Conservation (phyloP, 2,113 vertebrate genomes). For the Anoura caudifer region DNA sequence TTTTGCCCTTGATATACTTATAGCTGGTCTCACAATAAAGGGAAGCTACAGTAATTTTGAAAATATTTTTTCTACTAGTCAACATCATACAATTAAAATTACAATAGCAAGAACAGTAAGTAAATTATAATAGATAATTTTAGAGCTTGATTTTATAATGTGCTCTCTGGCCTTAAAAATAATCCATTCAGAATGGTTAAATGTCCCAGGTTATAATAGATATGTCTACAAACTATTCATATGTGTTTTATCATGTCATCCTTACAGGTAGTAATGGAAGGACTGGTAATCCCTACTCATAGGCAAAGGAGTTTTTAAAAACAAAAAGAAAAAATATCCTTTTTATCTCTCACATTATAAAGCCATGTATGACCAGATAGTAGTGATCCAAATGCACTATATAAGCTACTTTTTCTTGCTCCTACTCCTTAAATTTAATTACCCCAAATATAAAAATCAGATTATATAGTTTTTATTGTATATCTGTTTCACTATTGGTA, state of each 20-base stretch:
- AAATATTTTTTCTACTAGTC: neutral
- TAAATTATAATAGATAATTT: neutral
- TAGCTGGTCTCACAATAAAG: neutral
- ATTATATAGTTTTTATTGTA: neutral
- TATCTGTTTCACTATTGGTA: neutral
- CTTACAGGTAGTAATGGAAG: neutral
- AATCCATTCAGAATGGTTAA: neutral
- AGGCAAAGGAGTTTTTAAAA: neutral
- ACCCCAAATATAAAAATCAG: neutral
- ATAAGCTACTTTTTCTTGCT: neutral
- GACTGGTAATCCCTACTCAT: neutral
- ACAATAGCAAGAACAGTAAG: neutral
- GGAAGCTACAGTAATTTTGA: neutral
- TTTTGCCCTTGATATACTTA: neutral
- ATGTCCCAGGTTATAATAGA: neutral
- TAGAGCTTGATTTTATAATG: slow-evolving; percentile 5
- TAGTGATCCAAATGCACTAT: neutral
- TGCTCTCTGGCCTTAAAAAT: neutral
- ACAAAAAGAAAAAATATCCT: neutral
- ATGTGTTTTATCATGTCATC: neutral
- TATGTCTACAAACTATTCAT: neutral
- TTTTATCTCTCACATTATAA: neutral
- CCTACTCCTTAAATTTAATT: neutral
- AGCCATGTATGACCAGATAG: neutral
- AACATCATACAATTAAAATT: neutral